Evolutionary conservation across 2,888 invertebrate species (phyloP).

Genomic region (Parnassius smintheus): DNA sequence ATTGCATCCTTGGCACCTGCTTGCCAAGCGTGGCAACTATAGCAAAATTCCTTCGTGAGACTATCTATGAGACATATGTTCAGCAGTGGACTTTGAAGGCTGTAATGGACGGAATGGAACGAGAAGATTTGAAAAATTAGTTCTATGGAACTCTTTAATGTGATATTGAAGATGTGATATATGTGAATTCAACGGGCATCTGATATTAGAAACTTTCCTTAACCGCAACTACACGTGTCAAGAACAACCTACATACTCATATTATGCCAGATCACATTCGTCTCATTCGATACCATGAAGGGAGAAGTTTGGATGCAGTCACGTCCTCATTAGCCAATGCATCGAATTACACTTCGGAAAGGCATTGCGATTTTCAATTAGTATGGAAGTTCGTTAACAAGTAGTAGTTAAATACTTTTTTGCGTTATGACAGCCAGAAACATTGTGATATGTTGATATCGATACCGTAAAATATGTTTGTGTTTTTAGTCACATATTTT

Average conservation of each 20-base stretch:
- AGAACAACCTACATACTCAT: constrained; percentile 36
- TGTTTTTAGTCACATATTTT: too few relatives aligned
- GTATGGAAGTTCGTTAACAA: constrained; percentile 4
- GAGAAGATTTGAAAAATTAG: too few relatives aligned
- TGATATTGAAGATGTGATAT: neutral
- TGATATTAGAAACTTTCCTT: constrained; percentile 18
- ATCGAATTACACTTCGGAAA: constrained; percentile 49
- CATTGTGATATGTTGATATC: neutral
- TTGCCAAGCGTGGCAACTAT: too few relatives aligned
- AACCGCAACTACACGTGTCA: constrained; percentile 37
- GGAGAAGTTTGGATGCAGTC: constrained; percentile 53
- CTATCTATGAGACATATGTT: too few relatives aligned
- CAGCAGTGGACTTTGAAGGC: too few relatives aligned
- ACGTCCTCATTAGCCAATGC: constrained; percentile 65
- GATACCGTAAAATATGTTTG: neutral
- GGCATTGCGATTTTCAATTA: constrained; percentile 14
- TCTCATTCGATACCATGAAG: constrained; percentile 35
- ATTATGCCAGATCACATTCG: constrained; percentile 22
- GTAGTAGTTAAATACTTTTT: neutral
- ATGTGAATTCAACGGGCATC: neutral
- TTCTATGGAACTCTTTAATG: neutral
- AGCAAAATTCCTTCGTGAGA: too few relatives aligned
- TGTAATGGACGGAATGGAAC: too few relatives aligned
- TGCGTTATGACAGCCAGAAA: neutral
- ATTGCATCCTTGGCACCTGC: too few relatives aligned